Evolutionary conservation across 2,113 vertebrate species (phyloP).

Genomic region (Hippocampus mohnikei): DNA sequence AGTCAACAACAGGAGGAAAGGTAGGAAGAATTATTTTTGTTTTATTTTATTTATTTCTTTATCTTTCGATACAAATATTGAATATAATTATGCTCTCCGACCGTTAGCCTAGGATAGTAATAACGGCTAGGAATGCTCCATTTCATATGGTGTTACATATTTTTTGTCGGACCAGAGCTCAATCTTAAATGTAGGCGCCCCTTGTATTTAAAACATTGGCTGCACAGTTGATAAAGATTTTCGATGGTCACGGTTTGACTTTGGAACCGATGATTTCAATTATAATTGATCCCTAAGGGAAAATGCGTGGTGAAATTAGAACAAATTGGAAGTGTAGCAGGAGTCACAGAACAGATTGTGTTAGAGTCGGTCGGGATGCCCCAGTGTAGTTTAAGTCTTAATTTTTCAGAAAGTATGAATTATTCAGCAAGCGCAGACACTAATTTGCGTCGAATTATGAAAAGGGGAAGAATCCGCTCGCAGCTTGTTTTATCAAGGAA

Average conservation of each 20-base stretch:
- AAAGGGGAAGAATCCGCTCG: slow-evolving; percentile 2
- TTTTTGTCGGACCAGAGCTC: background rate
- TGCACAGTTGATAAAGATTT: background rate
- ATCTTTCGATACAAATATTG: no score
- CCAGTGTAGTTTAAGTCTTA: slow-evolving; percentile 2
- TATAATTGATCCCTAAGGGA: slow-evolving; percentile 2
- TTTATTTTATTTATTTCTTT: no score
- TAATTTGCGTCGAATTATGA: slow-evolving; percentile 1
- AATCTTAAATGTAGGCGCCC: background rate
- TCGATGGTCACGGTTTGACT: slow-evolving; percentile 3
- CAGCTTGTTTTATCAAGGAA: slow-evolving; percentile 9
- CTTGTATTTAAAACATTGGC: background rate
- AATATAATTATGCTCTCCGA: no score
- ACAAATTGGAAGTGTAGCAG: slow-evolving; percentile 4
- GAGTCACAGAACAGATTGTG: slow-evolving; percentile 3
- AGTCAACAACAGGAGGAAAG: no score
- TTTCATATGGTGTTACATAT: background rate
- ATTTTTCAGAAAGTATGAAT: slow-evolving; percentile 6
- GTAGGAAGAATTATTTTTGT: no score
- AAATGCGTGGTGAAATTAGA: background rate
- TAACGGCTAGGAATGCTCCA: background rate
- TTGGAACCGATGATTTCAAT: background rate
- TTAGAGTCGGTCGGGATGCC: background rate
- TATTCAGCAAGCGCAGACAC: slow-evolving; percentile 1
- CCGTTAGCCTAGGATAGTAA: background rate